phyloP scores from a whole-genome alignment of 2,888 invertebrate species.

The Lamellibrachia satsuma region DNA sequence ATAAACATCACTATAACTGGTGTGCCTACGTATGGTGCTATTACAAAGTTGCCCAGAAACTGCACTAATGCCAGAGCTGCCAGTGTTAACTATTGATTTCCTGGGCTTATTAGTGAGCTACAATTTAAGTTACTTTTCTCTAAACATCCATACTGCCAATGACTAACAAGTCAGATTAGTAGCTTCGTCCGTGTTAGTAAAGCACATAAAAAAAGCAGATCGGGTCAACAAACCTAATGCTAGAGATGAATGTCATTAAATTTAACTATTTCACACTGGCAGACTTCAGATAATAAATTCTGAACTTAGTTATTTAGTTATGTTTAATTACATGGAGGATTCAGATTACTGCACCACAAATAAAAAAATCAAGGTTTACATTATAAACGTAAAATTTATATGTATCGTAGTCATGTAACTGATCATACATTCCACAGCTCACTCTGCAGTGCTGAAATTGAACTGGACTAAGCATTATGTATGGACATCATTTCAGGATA shows the following conservation, averaged over 20 bases:
- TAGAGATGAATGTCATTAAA: too few species aligned
- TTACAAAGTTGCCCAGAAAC: too few species aligned
- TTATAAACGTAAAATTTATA: too few species aligned
- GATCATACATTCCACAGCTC: background rate
- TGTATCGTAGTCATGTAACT: background rate
- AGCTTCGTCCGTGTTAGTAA: background rate
- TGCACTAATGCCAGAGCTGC: too few species aligned
- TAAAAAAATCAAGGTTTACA: too few species aligned
- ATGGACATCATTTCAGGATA: background rate
- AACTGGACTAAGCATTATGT: background rate
- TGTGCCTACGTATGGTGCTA: too few species aligned
- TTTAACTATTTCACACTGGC: too few species aligned
- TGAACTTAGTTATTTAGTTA: background rate
- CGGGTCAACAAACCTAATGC: too few species aligned
- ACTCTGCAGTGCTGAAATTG: background rate
- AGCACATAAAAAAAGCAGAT: background rate
- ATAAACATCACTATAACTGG: too few species aligned
- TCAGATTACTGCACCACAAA: too few species aligned
- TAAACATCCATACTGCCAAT: background rate
- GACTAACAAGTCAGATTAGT: background rate
- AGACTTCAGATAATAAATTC: too few species aligned
- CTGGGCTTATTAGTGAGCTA: background rate
- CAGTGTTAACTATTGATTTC: background rate
- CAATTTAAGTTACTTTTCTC: background rate
- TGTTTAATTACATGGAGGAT: background rate